Base-by-base conservation (phyloP, 1,140 invertebrate species). In the Melitaea cinxia region DNA sequence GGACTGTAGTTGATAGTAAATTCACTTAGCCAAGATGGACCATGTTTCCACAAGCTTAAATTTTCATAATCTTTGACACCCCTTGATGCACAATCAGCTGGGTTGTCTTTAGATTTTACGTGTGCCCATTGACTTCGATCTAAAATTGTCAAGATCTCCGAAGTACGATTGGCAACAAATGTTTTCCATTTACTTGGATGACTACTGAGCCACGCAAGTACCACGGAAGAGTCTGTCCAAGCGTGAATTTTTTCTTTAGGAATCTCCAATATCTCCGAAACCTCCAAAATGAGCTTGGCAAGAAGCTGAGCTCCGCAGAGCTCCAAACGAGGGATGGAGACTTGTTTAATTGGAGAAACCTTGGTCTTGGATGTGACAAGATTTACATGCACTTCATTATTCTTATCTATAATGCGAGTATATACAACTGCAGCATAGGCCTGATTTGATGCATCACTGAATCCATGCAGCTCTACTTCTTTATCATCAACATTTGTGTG, bases 31-130 rank as follows among this genome's bases (percentile, higher is more conserved):
- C 56, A 66, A 5, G 9, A 24, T 47, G 68, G 63, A 21, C 68
- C 68, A n/a, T 33, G 49, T 5, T 17, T 33, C 69, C 69, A 71
- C 35, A 71, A 30, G 1, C 59, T 52, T 6, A 35, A 17, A 26
- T 62, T 39, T n/a, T 15, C 21, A 39, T 23, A 58, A 14, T 23
- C 19, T 55, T 28, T 37, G 37, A 76, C 15, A 19, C 47, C 91
- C 53, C 91, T 68, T 4, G 90, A 91, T 6, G 79, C 56, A 2
- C 73, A 59, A 76, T 93, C 91, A 1, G 88, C 88, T 30, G 89
- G 88, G 72, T 93, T 92, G 0, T 85, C 50, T 17, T 56, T 42
- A 0, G 83, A 75, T 6, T 57, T 39, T 0, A 92, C 79, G 67
- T 92, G 85, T 19, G 39, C 14, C 92, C 91, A 93, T 19, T 85